These are phyloP conservation scores for Tinea trinotella DNA, from an alignment of 2,888 invertebrate species.

Conservation along the genomic window DNA sequence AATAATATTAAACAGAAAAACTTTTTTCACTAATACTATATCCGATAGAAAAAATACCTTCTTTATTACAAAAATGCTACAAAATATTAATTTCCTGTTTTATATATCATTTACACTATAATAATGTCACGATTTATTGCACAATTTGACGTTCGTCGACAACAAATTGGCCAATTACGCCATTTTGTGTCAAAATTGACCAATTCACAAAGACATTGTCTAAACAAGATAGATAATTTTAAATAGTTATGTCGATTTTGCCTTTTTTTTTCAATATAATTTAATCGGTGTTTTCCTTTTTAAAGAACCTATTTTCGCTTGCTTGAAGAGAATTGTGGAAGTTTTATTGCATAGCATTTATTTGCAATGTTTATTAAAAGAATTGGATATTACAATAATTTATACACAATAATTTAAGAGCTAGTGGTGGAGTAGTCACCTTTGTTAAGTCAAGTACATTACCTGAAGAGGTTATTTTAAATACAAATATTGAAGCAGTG, in stretches of 20 bases:
- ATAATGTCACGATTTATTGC: conserved; percentile 46
- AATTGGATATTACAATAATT: too few species aligned
- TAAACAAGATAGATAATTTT: conserved; percentile 44
- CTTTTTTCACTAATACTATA: neutral
- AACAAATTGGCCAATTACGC: conserved; percentile 48
- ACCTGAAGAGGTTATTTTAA: too few species aligned
- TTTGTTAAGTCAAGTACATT: too few species aligned
- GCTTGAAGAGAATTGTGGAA: too few species aligned
- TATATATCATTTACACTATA: conserved; percentile 26
- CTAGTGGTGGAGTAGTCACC: too few species aligned
- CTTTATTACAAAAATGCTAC: neutral
- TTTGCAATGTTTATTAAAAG: too few species aligned
- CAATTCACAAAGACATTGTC: conserved; percentile 35
- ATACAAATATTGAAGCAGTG: too few species aligned
- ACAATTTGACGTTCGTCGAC: conserved; percentile 38
- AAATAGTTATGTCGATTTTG: conserved; percentile 37
- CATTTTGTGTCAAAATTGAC: conserved; percentile 38
- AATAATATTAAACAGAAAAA: neutral
- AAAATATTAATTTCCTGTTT: conserved; percentile 15
- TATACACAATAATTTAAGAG: too few species aligned
- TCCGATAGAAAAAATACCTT: neutral
- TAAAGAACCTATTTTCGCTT: too few species aligned
- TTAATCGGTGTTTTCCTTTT: neutral
- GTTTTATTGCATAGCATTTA: too few species aligned
- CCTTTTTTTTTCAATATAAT: conserved; percentile 16